phyloP scores from a whole-genome alignment of 2,888 invertebrate genomes.

The Hermaeophaga mercurialis region DNA sequence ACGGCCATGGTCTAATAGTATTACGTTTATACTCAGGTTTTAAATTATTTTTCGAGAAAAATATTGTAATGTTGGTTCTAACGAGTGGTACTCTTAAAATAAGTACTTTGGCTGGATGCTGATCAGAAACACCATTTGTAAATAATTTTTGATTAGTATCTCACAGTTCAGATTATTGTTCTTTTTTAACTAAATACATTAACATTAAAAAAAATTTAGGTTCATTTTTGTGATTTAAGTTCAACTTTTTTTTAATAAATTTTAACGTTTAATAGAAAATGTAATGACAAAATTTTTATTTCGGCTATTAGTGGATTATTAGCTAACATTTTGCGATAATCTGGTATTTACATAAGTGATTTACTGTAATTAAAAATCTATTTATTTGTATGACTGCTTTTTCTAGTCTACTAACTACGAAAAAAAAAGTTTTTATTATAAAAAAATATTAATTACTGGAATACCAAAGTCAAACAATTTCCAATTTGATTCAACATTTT shows the following conservation, averaged over 20 bases:
- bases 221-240: too few relatives aligned
- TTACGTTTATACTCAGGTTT: neutral
- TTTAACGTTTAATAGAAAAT: too few relatives aligned
- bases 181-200: too few relatives aligned
- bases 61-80: too few relatives aligned
- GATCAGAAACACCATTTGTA: neutral
- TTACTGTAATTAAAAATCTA: conserved; percentile 22
- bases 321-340: too few relatives aligned
- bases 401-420: conserved; percentile 33
- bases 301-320: too few relatives aligned
- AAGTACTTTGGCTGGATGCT: neutral
- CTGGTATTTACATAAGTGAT: neutral
- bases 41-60: neutral
- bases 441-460: conserved; percentile 14
- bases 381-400: conserved; percentile 35
- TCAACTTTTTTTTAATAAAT: too few relatives aligned
- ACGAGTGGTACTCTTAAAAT: too few relatives aligned
- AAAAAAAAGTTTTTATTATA: conserved; percentile 15
- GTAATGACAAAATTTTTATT: too few relatives aligned
- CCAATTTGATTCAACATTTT: too few relatives aligned
- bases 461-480: conserved; percentile 2
- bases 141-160: neutral
- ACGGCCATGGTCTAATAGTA: neutral
- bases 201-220: too few relatives aligned
- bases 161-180: neutral